Evolutionary conservation across 2,888 invertebrate genomes (phyloP), one percentile per base, ranked within the genome.

Genomic region (Diploptera punctata): DNA sequence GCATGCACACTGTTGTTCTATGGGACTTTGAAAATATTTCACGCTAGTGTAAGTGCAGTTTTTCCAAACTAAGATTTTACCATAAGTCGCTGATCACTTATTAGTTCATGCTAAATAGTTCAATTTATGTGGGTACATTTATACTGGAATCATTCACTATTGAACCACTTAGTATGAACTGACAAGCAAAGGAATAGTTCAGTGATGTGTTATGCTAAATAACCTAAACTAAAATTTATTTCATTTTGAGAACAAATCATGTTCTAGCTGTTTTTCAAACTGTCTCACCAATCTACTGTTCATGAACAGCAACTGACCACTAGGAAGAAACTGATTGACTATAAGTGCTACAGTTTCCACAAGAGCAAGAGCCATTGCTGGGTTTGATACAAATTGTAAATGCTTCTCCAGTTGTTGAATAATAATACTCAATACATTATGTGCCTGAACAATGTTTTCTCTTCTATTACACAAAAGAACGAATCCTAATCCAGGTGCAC

Each of bases 261-360:
- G n/a, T 43, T 75, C 75, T n/a, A 75, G 19, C 33, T 73, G 75
- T 52, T 73, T 75, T 26, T 75, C 73, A 38, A 68, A 72, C 13
- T 38, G 19, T 65, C 65, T 71, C 19, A 67, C 16, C 33, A 75
- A 61, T 52, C 68, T 75, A 29, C 73, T 75, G 52, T 74, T 75
- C 43, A 73, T 72, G 65, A 74, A 74, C 1, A 75, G 49, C 18
- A 75, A 31, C 54, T 73, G 69, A 2, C 75, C 75, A 10, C 68
- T 65, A n/a, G 75, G 75, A 26, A 75, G 69, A 43, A 67, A 74
- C 29, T 73, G 74, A n/a, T 75, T 71, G n/a, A 75, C 72, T 18
- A 75, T 68, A 7, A 75, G 47, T 18, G 74, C 62, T 5, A 75
- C 71, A 31, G 73, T 74, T 57, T 75, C 75, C 1, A 75, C 33